Evolutionary conservation across 2,113 vertebrate genomes (phyloP).

Genomic region (Vulpes vulpes): DNA sequence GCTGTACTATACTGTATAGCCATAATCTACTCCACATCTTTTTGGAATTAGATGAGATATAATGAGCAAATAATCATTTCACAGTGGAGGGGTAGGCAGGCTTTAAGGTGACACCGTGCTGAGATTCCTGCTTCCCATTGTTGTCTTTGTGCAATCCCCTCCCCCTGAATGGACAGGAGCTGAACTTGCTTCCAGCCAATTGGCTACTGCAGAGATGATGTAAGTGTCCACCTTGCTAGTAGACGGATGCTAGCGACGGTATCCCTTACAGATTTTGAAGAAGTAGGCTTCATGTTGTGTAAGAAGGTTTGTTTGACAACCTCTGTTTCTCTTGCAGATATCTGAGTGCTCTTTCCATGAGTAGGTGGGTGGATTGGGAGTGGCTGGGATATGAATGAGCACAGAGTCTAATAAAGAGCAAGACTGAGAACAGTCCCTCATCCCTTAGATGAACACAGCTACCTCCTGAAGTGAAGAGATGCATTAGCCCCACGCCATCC

Average conservation of each 20-base stretch:
- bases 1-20: background rate
- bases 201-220: background rate
- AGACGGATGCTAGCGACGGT: background rate
- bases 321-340: background rate
- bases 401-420: background rate
- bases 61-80: background rate
- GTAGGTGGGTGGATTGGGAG: background rate
- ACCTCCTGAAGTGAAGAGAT: background rate
- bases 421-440: background rate
- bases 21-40: background rate
- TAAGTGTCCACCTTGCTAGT: background rate
- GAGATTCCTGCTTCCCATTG: background rate
- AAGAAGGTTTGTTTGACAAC: background rate
- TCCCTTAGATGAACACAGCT: background rate
- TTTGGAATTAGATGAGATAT: background rate
- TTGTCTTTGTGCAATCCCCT: background rate
- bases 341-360: background rate
- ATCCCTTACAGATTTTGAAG: background rate
- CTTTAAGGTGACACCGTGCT: background rate
- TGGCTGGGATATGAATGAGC: background rate
- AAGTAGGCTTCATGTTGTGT: background rate
- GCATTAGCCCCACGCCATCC: background rate
- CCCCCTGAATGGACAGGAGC: background rate
- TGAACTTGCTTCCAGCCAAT: background rate
- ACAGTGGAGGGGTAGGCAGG: background rate